Evolutionary conservation across 2,113 vertebrate genomes (phyloP), one percentile per base, ranked within the genome.

Genomic region (Oriolus oriolus): DNA sequence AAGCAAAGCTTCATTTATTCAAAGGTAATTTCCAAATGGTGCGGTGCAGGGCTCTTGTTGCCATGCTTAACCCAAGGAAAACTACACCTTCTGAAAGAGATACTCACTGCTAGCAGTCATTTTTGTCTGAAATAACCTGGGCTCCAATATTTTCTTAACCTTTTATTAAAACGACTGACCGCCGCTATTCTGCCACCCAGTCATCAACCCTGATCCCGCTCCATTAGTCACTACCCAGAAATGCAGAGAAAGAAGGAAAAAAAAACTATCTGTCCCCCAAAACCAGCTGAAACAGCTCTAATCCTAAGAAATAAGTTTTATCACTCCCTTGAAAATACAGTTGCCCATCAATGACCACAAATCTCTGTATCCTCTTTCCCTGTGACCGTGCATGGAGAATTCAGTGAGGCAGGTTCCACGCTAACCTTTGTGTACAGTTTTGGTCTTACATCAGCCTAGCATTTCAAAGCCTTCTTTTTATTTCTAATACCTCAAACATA

Each of bases 111-210:
- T 41, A 71, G 69, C 1, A 5, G 22, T 49, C 30, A 8, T 47
- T 66, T 85, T 77, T 86, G 6, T 65, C 63, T 53, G 44, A 91
- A 91, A 44, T 61, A 75, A 80, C 21, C 27, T 6, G 2, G 13
- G 33, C 17, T 41, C 16, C 20, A 45, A 7, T 56, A 45, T 69
- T 91, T 82, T 64, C 63, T 92, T 65, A 24, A 57, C 14, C 28
- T 94, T 83, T 61, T 42, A 57, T 52, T 57, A 42, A 44, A 90
- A 54, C 2, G 8, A 4, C 44, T 69, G 66, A 65, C 27, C 0
- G 0, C 8, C 0, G 0, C 63, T 88, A 3, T 64, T 90, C n/a
- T 85, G 57, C 26, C 26, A 84, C 33, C 2, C 37, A 47, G 49
- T n/a, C 53, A 47, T 31, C 61, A 52, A 16, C 15, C 6, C 4